Percentiles rank a stretch among this genome's conserved stretches.
phyloP scores from a whole-genome alignment of 2,797 vertebrate genomes.

The Anguilla megastoma region DNA sequence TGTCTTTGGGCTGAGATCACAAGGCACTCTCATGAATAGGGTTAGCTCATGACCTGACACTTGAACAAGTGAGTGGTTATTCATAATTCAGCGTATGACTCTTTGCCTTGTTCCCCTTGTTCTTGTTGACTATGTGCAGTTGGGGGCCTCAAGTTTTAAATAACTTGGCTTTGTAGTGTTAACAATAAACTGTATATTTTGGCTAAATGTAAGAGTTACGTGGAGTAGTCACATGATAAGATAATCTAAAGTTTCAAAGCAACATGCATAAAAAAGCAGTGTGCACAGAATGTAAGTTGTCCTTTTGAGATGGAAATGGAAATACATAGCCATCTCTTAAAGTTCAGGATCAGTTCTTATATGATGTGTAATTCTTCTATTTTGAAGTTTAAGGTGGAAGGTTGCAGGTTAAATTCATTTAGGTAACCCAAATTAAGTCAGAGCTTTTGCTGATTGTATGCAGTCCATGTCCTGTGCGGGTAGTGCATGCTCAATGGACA shows the following conservation, averaged over 20 bases:
- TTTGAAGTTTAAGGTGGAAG: background rate
- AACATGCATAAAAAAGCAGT: background rate
- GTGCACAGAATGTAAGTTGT: background rate
- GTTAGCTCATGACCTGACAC: slow-evolving; percentile 42
- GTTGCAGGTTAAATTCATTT: background rate
- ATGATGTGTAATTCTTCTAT: background rate
- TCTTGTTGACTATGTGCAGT: background rate
- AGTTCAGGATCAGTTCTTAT: background rate
- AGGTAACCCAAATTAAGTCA: background rate
- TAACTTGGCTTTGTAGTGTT: background rate
- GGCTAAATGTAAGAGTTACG: background rate
- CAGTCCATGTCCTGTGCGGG: no score
- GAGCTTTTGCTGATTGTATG: background rate
- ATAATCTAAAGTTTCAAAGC: background rate
- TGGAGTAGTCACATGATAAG: background rate
- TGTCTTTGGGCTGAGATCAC: slow-evolving; percentile 52
- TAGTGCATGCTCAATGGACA: no score
- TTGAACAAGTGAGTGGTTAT: slow-evolving; percentile 39
- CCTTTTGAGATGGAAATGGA: background rate
- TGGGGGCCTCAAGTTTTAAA: background rate
- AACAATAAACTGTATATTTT: background rate
- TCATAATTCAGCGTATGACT: slow-evolving; percentile 18
- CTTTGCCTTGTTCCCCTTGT: background rate
- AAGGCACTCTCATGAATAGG: slow-evolving; percentile 60
- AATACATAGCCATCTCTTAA: background rate